These are phyloP conservation scores for Sebastes elongatus DNA, from an alignment of 2,797 vertebrate genomes.

Conservation along the genomic window DNA sequence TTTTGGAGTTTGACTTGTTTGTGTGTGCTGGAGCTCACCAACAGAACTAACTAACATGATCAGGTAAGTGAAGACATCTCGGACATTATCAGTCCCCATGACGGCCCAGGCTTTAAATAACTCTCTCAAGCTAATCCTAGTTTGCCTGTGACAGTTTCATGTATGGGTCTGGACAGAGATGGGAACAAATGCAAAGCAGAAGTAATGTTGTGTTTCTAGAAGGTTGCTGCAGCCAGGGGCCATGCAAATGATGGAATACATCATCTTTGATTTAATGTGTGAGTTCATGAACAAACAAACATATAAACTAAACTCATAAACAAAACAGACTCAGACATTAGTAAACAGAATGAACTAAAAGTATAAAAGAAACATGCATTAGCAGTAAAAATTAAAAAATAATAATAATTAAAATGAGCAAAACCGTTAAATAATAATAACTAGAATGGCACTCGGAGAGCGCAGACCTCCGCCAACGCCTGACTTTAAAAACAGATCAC, in stretches of 20 bases:
- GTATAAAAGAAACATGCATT: not conserved
- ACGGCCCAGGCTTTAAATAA: not conserved
- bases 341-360: not conserved
- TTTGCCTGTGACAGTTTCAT: not conserved
- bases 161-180: not conserved
- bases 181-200: not conserved
- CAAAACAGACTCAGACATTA: not conserved
- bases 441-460: too few species aligned
- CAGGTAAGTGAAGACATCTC: not conserved
- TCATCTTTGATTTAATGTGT: not conserved
- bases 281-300: not conserved
- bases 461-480: too few species aligned
- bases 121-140: not conserved
- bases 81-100: not conserved
- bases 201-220: not conserved
- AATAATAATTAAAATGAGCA: not conserved
- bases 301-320: too few species aligned
- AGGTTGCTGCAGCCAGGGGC: not conserved
- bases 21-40: not conserved
- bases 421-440: not conserved
- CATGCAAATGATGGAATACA: not conserved
- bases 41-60: not conserved
- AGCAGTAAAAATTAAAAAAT: not conserved
- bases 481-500: too few species aligned
- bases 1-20: too few species aligned